Base-by-base conservation (phyloP, 2,113 vertebrate species). In the Rostratula benghalensis region DNA sequence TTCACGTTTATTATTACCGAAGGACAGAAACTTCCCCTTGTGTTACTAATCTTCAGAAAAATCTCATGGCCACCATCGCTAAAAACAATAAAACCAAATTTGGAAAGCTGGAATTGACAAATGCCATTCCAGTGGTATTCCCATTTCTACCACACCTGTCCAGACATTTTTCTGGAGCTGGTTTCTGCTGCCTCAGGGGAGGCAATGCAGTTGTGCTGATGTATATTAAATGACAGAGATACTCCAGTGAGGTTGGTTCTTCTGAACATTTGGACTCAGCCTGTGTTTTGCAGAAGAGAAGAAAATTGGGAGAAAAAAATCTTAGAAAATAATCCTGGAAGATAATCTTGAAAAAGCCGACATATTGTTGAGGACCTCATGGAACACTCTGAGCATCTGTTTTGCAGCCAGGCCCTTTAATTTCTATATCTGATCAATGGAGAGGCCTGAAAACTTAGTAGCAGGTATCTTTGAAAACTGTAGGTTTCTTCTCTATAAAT, bases 1-100 rank as follows among this genome's bases (percentile, higher is more conserved):
- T 89, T 94, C 75, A 90, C 20, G 7, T 74, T 92, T 83, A 50
- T 85, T 77, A 57, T 59, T 70, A 89, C 14, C 28, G 79, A 61
- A 93, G 33, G 53, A 83, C 50, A 89, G 41, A 93, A 95, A 35
- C 3, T 4, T 82, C 39, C 28, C 35, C 43, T 82, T 71, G 23
- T 15, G 37, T 75, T 68, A 82, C 16, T 79, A 53, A 93, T 53
- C 50, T 88, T 69, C 59, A 77, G 54, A 8, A 87, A 88, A 94
- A 85, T 54, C 5, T 43, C 18, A 46, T 16, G 51, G 39, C 27
- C 39, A 56, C 33, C 6, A 6, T 13, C 46, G 68, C 46, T 60
- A 39, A 74, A 83, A 60, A 43, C 30, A 65, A 18, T 30, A 74
- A 68, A 46, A 27, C 3, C 10, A 22, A 45, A 86, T 59, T 54